A percentile compares a stretch with the other conserved stretches of the same genome.
These are phyloP conservation scores for Ovis aries DNA, from an alignment of 2,113 vertebrate genomes.

Conservation along the genomic window DNA sequence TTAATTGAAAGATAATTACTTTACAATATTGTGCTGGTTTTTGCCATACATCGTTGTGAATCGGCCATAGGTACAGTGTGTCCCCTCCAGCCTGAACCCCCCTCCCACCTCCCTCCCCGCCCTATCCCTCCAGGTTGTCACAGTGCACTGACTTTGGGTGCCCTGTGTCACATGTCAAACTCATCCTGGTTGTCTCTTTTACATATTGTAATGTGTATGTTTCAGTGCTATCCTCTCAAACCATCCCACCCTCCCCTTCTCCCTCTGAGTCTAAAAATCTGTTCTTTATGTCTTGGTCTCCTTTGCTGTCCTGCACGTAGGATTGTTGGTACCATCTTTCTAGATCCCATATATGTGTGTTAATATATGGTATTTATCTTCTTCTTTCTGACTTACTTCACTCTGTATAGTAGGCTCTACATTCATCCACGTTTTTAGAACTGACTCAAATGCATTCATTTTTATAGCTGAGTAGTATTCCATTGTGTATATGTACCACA, in stretches of 20 bases:
- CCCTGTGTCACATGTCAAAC: neutral
- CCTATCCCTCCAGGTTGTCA: neutral
- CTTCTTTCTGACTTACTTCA: neutral
- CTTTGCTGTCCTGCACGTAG: neutral
- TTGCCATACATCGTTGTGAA: neutral
- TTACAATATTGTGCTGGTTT: neutral
- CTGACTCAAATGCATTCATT: neutral
- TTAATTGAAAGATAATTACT: neutral
- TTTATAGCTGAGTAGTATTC: neutral
- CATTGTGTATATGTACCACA: neutral
- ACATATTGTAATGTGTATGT: neutral
- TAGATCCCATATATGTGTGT: neutral
- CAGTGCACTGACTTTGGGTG: neutral
- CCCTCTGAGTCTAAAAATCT: neutral
- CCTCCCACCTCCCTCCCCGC: neutral
- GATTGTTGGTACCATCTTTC: neutral
- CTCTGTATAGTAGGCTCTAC: neutral
- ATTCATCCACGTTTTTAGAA: neutral
- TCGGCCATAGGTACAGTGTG: neutral
- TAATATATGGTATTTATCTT: neutral
- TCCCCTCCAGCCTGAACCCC: neutral
- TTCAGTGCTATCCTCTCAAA: neutral
- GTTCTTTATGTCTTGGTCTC: neutral
- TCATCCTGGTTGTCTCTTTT: neutral
- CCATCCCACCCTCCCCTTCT: neutral